Base-by-base conservation (phyloP, 2,888 invertebrate species). In the Melitaea athalia region DNA sequence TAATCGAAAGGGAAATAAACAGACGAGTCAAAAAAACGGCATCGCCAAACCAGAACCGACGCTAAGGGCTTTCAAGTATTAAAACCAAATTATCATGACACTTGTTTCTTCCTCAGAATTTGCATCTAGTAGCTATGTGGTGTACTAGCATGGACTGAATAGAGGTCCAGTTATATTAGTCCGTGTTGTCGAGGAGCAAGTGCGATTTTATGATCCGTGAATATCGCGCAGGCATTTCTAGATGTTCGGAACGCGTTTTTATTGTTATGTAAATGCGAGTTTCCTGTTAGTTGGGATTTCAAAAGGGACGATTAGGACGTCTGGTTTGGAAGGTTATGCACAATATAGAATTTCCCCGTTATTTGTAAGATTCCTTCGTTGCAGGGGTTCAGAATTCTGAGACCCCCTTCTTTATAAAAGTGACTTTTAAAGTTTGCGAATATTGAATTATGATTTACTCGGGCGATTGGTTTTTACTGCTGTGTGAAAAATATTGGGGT, bases 181-280 rank as follows among this genome's bases (percentile, higher is more conserved):
- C 84, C 78, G 82, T 82, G 82, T 83, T 85, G 84, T 85, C 85
- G 85, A 83, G 82, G 83, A 83, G 78, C 85, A 83, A 86, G 85
- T 83, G 84, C 84, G 86, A 89, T 88, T 92, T 92, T 92, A 92
- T 92, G 92, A 91, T 89, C 92, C 92, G 92, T 91, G 92, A 92
- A 92, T 91, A 92, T 90, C 91, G 88, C 89, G 77, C 86, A 87
- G 86, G 91, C 91, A 91, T 92, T 91, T 89, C 90, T 91, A 90
- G 92, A 91, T 91, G 91, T 91, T 89, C 85, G 89, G 89, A 92
- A 91, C 91, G 90, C 87, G 89, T 92, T 92, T 92, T 92, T 92
- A 92, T 92, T 92, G 92, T 92, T 90, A 92, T 92, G 91, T 91
- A 91, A 92, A 92, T 91, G 86, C 84, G 91, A 88, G 89, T 90